Base-by-base conservation (phyloP, 2,797 vertebrate species). In the Pseudochirops cupreus region DNA sequence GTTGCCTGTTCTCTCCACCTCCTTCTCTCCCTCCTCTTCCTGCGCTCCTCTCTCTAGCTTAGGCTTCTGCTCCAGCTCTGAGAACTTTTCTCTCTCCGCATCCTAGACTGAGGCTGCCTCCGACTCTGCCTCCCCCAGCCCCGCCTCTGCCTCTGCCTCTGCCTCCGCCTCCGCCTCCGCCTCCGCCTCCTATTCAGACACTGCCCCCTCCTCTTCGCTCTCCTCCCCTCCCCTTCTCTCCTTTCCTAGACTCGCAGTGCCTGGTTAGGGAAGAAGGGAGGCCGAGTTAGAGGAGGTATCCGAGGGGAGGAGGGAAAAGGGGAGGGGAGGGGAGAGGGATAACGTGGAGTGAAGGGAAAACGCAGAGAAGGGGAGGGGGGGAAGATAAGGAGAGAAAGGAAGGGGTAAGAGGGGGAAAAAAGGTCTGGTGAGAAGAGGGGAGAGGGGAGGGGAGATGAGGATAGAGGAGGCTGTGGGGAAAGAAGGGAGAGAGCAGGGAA, bases 151-250 rank as follows among this genome's bases (percentile, higher is more conserved):
- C 87, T 53, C 87, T 46, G 12, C 31, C 50, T 53, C 87, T 39
- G 28, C 53, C 50, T 31, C 90, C 50, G 29, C 29, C 21, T 26
- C 89, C 0, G 24, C 33, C 46, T 3, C 6, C 11, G 56, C 28
- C 91, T 14, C 91, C 91, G 91, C 28, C 91, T 29, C 91, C 91
- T 82, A 46, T 82, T 82, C 67, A 82, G 46, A 31, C 91, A 18
- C 29, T 10, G 31, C 11, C 52, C 46, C 52, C 57, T 33, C 56
- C 5, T 18, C n/a, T 56, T 14, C 33, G 4, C 16, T 56, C 31
- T 14, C 90, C 31, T 56, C 91, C 91, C 91, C 2, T 7, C 55
- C 55, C 16, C 9, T 53, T 9, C 31, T 39, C 91, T 91, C 7
- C 54, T 56, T 21, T 53, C 52, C 52, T 0, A 54, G 90, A 50